Conservation (phyloP, 2,797 vertebrate genomes). For the Molothrus aeneus region DNA sequence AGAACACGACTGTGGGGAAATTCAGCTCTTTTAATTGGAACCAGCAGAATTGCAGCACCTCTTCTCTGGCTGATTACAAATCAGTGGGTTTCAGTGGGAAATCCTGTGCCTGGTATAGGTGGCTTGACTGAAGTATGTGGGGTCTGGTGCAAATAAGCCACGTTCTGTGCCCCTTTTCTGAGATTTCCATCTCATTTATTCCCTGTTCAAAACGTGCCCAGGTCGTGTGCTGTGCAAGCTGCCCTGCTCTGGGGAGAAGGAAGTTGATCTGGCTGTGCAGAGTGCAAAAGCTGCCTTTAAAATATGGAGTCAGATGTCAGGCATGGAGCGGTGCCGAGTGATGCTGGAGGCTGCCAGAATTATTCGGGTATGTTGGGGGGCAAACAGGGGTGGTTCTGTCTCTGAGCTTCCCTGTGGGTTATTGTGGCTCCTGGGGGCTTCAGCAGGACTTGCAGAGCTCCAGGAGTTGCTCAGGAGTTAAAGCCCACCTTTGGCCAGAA, state of each 20-base stretch:
- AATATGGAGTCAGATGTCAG: conserved; percentile 87
- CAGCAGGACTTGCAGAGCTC: not conserved
- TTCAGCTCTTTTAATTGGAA: not conserved
- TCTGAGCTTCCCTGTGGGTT: not conserved
- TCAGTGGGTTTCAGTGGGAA: not conserved
- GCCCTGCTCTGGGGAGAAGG: conserved; percentile 85
- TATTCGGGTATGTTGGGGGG: conserved; percentile 82
- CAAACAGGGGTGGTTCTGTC: not conserved
- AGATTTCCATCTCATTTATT: not conserved
- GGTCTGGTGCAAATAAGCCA: not conserved
- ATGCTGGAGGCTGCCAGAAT: conserved; percentile 93
- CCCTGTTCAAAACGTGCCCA: conserved; percentile 34
- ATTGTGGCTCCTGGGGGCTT: not conserved
- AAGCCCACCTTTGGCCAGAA: not conserved
- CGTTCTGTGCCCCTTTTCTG: not conserved
- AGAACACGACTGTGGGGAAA: rapidly evolving
- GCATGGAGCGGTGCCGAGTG: conserved; percentile 88
- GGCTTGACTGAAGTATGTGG: not conserved
- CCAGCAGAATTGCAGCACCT: not conserved
- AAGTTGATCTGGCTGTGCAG: conserved; percentile 88
- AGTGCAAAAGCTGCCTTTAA: conserved; percentile 88
- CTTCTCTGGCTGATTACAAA: not conserved
- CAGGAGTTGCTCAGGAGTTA: not conserved
- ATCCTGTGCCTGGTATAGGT: not conserved
- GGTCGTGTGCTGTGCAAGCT: conserved; percentile 88